Base-by-base conservation (phyloP, 1,140 invertebrate genomes). In the Neuroterus valhalla region DNA sequence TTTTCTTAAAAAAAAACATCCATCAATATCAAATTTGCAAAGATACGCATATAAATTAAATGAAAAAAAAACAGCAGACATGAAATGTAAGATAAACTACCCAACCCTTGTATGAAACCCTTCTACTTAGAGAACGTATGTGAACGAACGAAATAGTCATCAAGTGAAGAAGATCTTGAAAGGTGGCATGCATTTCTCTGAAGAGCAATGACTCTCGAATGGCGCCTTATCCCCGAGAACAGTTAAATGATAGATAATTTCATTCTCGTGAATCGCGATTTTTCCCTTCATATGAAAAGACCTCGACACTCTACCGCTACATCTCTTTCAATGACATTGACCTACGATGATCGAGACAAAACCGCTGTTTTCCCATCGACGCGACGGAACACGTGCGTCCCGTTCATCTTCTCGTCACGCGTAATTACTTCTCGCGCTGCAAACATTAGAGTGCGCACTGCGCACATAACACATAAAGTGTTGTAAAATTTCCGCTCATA, bases 321-420 rank as follows among this genome's bases (percentile, higher is more conserved):
- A 26, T 62, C 55, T 62, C 55, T 31, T 62, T 62, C 26, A 62
- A 62, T 62, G 55, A 62, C 55, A 62, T 62, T 62, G 55, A 62
- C 55, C 55, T 62, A 55, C 55, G 26, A 62, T 62, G 31, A 62
- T 62, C 55, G 55, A 62, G 55, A 62, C 23, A 26, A 23, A 62
- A 62, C 55, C 55, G 55, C 55, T 62, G 55, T 62, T 62, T 62
- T 62, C 55, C n/a, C 55, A 62, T 62, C 55, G 55, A 62, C 55
- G 26, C 55, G 55, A 62, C 55, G 26, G 14, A 62, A 62, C 55
- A 62, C 55, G 55, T 62, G 55, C 55, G 55, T 62, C 23, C 21
- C 55, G 55, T 62, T 31, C 23, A 38, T 31, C 26, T 31, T 62
- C 55, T 62, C 55, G 55, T 62, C 55, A 62, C 31, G 55, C 55